These are phyloP conservation scores for Sclerurus mexicanus DNA, from an alignment of 2,113 vertebrate species.

Conservation along the genomic window DNA sequence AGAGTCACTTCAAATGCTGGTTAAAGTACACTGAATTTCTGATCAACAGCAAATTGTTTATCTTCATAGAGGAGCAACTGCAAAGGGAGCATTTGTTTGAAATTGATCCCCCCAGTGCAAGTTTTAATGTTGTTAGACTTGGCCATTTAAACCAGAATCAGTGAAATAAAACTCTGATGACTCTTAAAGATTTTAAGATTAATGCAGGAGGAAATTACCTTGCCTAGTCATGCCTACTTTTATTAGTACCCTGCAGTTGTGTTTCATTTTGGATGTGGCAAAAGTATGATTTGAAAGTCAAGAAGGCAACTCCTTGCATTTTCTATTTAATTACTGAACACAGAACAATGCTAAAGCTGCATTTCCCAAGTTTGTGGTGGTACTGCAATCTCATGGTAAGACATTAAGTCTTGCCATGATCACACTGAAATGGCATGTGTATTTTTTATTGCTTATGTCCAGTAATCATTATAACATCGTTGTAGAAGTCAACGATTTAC, in stretches of 20 bases:
- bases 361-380: neutral
- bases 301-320: conserved; percentile 7
- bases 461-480: neutral
- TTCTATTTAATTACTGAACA: conserved; percentile 52
- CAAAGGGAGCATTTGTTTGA: conserved; percentile 23
- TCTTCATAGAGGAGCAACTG: neutral
- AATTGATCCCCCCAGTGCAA: conserved; percentile 40
- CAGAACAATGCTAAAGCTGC: conserved; percentile 28
- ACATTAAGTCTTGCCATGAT: neutral
- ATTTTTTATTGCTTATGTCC: neutral
- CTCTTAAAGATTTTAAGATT: conserved; percentile 69
- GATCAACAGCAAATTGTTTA: neutral
- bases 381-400: neutral
- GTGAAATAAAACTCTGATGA: conserved; percentile 69
- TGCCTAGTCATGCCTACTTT: conserved; percentile 63
- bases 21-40: neutral
- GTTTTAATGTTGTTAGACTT: conserved; percentile 64
- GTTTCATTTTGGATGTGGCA: conserved; percentile 33
- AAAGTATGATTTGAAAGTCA: conserved; percentile 51
- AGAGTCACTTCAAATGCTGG: neutral
- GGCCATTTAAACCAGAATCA: conserved; percentile 38
- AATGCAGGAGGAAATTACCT: conserved; percentile 69
- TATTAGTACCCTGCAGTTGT: conserved; percentile 56
- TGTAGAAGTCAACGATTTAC: neutral
- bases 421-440: neutral